Evolutionary conservation across 2,797 vertebrate genomes (phyloP).

Genomic region (Cichlasoma orientale): DNA sequence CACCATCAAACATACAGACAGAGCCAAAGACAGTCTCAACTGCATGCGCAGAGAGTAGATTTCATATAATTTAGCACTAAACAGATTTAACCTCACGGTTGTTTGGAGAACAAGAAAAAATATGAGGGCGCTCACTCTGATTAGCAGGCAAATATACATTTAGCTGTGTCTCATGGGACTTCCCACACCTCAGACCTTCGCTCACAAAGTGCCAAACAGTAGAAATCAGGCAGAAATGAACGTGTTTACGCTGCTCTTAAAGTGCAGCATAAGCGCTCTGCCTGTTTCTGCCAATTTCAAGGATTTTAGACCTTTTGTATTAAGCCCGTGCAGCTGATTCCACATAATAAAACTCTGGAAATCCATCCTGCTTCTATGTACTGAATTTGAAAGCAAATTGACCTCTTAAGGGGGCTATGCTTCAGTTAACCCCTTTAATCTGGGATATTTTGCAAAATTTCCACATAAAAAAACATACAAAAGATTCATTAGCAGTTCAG

Average conservation of each 20-base stretch:
- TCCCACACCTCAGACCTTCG: constrained; percentile 1
- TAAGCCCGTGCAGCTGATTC: background rate
- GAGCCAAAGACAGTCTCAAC: background rate
- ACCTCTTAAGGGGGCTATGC: background rate
- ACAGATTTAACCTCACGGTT: background rate
- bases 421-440: too few relatives aligned
- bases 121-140: constrained; percentile 13
- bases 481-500: background rate
- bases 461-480: background rate
- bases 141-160: constrained; percentile 16
- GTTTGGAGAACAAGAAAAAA: constrained; percentile 19
- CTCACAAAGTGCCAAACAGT: background rate
- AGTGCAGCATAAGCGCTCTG: background rate
- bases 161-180: constrained; percentile 28
- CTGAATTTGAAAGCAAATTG: background rate
- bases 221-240: background rate
- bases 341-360: background rate
- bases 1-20: constrained; percentile 12
- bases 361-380: background rate
- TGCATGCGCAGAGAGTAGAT: background rate
- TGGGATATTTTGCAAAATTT: background rate
- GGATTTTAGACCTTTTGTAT: background rate
- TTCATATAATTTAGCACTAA: constrained; percentile 30
- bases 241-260: background rate
- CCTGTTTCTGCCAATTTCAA: background rate